Percentiles rank a stretch among this genome's conserved stretches.
Conservation (phyloP, 2,797 vertebrate genomes). For the Hippocampus kuda region DNA sequence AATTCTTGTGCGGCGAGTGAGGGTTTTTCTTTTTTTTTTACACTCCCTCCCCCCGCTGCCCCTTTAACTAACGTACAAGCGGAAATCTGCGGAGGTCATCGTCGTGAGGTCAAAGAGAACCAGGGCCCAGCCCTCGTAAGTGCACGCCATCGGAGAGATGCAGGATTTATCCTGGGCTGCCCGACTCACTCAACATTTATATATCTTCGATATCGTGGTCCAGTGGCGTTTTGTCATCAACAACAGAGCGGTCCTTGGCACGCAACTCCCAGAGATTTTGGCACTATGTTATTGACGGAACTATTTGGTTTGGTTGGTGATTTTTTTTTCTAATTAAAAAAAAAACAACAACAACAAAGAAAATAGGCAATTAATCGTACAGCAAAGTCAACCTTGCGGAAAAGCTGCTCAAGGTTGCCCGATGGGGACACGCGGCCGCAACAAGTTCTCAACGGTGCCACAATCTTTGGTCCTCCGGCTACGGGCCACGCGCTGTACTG, state of each 20-base stretch:
- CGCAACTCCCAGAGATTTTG: slow-evolving; percentile 57
- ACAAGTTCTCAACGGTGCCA: slow-evolving; percentile 35
- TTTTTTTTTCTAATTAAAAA: not conserved
- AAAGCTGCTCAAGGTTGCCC: slow-evolving; percentile 22
- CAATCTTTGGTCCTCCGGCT: slow-evolving; percentile 63
- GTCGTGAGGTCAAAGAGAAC: slow-evolving; percentile 48
- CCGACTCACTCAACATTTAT: slow-evolving; percentile 37
- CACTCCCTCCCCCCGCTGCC: slow-evolving; percentile 17
- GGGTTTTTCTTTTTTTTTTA: slow-evolving; percentile 6
- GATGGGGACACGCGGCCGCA: slow-evolving; percentile 20
- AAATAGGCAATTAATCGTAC: slow-evolving; percentile 42
- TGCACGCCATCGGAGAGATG: slow-evolving; percentile 50
- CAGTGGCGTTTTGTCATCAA: slow-evolving; percentile 39
- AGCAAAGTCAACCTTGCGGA: slow-evolving; percentile 33
- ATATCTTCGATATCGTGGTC: slow-evolving; percentile 44
- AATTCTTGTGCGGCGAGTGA: slow-evolving; percentile 33
- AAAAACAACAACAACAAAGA: slow-evolving; percentile 3
- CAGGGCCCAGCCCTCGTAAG: slow-evolving; percentile 56
- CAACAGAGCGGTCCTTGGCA: slow-evolving; percentile 58
- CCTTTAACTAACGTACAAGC: slow-evolving; percentile 32
- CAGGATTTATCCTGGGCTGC: slow-evolving; percentile 31
- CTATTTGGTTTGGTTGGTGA: slow-evolving; percentile 54
- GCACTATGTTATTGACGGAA: slow-evolving; percentile 52
- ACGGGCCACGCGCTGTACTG: slow-evolving; percentile 38
- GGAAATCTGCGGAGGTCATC: slow-evolving; percentile 33